Conservation (phyloP, 1,140 invertebrate genomes). For the Diorhabda elongata region DNA sequence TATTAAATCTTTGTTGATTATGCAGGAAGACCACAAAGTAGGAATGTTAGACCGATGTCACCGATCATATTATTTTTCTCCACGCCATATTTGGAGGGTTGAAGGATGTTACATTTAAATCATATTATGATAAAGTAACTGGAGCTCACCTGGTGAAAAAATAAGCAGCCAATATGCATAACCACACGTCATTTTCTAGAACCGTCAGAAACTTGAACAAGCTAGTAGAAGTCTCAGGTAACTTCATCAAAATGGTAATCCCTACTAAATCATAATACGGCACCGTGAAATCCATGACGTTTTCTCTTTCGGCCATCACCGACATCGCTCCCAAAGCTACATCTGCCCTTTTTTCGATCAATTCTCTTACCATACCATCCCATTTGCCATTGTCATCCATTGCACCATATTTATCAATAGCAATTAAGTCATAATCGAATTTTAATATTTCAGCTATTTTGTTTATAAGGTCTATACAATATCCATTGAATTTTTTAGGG, state of each 20-base stretch:
- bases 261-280: slow-evolving; percentile 94
- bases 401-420: slow-evolving; percentile 76
- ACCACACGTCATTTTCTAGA: slow-evolving; percentile 92
- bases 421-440: slow-evolving; percentile 85
- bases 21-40: too few species aligned
- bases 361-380: slow-evolving; percentile 88
- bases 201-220: slow-evolving; percentile 97
- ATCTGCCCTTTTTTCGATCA: slow-evolving; percentile 86
- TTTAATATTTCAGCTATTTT: slow-evolving; percentile 76
- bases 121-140: not conserved
- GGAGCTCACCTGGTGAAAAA: slow-evolving; percentile 76
- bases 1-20: too few species aligned
- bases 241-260: slow-evolving; percentile 86
- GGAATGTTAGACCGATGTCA: too few species aligned
- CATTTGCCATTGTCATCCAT: slow-evolving; percentile 84
- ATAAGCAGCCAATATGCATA: slow-evolving; percentile 92
- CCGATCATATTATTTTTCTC: too few species aligned
- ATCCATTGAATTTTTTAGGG: slow-evolving; percentile 74
- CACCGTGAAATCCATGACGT: slow-evolving; percentile 91
- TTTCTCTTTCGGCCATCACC: slow-evolving; percentile 92
- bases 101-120: not conserved
- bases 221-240: slow-evolving; percentile 74
- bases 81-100: too few species aligned
- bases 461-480: slow-evolving; percentile 89
- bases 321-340: slow-evolving; percentile 83